Evolutionary conservation across 2,797 vertebrate species (phyloP), one percentile per base, ranked within the genome.

Genomic region (Cuculus canorus): DNA sequence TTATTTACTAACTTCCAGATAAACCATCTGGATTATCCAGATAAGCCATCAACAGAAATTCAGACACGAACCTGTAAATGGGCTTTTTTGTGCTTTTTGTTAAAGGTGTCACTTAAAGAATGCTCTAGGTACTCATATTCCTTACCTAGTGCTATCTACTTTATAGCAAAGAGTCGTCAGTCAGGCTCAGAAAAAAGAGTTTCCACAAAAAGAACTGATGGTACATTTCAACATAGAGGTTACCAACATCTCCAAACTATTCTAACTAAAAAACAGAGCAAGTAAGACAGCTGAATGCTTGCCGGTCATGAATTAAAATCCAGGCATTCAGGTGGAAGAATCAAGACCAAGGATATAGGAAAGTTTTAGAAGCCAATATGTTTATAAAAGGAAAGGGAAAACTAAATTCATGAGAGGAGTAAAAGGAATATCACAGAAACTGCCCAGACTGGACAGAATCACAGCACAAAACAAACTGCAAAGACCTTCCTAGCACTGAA

Each of bases 291-390:
- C 35, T 43, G 17, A 68, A 43, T 18, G 53, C 39, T 71, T 39
- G 50, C 71, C 78, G 95, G 57, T 82, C 86, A 93, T 95, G 89
- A 92, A 41, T 93, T 81, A 94, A 97, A 97, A 93, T 7, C 5
- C 8, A 82, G 59, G 84, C 56, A 75, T 81, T 86, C 89, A 70
- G 85, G 82, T 8, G 23, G 4, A 53, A 28, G 32, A 75, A 64
- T 5, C 2, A 8, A 11, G 57, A 72, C 21, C 28, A n/a, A 71
- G 56, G 35, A 60, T 23, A 23, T 7, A 25, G 1, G 28, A 60
- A 82, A 28, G 5, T 30, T 90, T 65, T 57, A 64, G 50, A 18
- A 81, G 78, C 14, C 41, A 45, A 7, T 4, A 5, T 2, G 11
- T 33, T 78, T n/a, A 10, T 52, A 65, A 68, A 75, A 75, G 7